Percentiles rank a stretch among this genome's conserved stretches.
Evolutionary conservation across 2,797 vertebrate genomes (phyloP).

Genomic region (Hybognathus amarus): DNA sequence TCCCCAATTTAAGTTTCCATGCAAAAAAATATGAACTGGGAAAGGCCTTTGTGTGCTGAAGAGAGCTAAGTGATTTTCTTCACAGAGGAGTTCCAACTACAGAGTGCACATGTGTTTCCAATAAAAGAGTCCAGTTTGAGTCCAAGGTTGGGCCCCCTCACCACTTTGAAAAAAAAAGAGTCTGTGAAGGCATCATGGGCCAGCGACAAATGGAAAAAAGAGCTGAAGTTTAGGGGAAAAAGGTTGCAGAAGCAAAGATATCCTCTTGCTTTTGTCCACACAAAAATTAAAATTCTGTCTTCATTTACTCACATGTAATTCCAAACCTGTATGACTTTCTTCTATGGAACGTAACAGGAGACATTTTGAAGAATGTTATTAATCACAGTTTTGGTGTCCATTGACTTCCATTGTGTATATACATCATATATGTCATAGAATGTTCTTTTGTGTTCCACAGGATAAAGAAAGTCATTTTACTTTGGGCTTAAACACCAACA

Average conservation of each 20-base stretch:
- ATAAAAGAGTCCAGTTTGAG: slow-evolving; percentile 55
- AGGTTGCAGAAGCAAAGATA: slow-evolving; percentile 47
- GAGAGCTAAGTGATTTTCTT: slow-evolving; percentile 61
- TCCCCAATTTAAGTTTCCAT: slow-evolving; percentile 63
- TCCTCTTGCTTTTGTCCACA: slow-evolving; percentile 31
- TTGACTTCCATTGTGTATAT: not conserved
- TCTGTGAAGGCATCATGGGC: slow-evolving; percentile 56
- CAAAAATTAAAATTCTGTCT: not conserved
- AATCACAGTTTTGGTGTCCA: not conserved
- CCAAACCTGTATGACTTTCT: not conserved
- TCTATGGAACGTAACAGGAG: not conserved
- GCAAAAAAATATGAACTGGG: slow-evolving; percentile 61
- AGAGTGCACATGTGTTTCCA: slow-evolving; percentile 63
- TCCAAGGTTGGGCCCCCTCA: slow-evolving; percentile 59
- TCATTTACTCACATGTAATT: not conserved
- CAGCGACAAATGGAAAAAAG: slow-evolving; percentile 52
- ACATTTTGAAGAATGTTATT: not conserved
- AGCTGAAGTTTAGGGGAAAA: slow-evolving; percentile 30
- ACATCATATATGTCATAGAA: not conserved
- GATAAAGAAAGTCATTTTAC: not conserved
- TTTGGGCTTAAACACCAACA: not conserved
- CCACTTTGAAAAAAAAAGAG: slow-evolving; percentile 53
- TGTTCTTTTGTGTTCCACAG: not conserved
- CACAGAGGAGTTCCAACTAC: slow-evolving; percentile 62
- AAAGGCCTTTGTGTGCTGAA: slow-evolving; percentile 61